Percentiles rank a stretch among this genome's conserved stretches.
Conservation (phyloP, 2,888 invertebrate species). For the Phrixothrix hirtus region DNA sequence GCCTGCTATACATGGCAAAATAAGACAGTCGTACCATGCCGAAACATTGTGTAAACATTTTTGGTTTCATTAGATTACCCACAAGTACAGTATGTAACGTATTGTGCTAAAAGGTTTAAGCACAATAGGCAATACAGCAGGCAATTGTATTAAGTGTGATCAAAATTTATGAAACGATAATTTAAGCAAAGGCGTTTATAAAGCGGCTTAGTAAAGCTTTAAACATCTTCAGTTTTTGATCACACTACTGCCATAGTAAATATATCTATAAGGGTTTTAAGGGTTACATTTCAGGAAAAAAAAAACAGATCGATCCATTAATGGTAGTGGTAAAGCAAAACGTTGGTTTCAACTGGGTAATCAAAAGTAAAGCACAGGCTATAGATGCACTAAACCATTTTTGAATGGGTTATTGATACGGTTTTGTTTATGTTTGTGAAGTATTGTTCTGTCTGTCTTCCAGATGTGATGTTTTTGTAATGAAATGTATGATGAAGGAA, state of each 20-base stretch:
- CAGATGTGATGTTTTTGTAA: slow-evolving; percentile 36
- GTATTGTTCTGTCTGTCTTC: slow-evolving; percentile 45
- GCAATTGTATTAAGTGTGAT: neutral
- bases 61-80: too few relatives aligned
- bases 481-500: slow-evolving; percentile 34
- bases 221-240: too few relatives aligned
- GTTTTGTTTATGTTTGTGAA: slow-evolving; percentile 23
- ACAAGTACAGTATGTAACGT: too few relatives aligned
- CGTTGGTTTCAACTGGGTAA: neutral
- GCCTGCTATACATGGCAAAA: too few relatives aligned
- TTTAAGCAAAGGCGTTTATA: too few relatives aligned
- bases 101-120: neutral
- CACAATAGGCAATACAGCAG: neutral
- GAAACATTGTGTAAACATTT: too few relatives aligned
- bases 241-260: neutral
- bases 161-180: neutral
- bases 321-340: too few relatives aligned
- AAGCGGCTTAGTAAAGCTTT: too few relatives aligned
- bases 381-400: slow-evolving; percentile 2
- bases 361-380: neutral
- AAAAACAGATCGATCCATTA: neutral
- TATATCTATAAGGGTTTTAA: neutral
- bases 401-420: slow-evolving; percentile 3
- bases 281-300: neutral
- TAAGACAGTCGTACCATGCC: too few relatives aligned